Percentiles rank a stretch among this genome's conserved stretches.
These are phyloP conservation scores for Corythaixoides concolor DNA, from an alignment of 2,113 vertebrate species.

Conservation along the genomic window DNA sequence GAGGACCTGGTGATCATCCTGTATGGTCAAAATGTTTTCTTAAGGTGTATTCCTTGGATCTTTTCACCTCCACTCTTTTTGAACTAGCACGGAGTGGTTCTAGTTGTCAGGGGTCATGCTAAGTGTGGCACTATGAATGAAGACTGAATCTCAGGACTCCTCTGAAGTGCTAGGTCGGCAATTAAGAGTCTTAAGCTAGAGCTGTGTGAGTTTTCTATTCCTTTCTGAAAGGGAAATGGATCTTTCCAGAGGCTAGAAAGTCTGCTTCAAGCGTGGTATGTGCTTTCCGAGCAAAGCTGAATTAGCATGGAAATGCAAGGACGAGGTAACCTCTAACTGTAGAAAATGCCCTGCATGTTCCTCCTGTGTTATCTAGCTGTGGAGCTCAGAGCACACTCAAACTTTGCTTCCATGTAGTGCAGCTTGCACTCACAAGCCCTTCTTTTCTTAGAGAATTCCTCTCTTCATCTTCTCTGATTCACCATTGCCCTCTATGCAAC, in stretches of 20 bases:
- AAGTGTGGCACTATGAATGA: neutral
- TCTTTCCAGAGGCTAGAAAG: neutral
- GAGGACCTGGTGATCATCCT: neutral
- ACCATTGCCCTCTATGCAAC: neutral
- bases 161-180: neutral
- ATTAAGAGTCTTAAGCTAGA: neutral
- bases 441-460: neutral
- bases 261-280: neutral
- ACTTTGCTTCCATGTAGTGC: neutral
- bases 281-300: neutral
- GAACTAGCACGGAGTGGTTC: neutral
- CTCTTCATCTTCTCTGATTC: neutral
- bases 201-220: neutral
- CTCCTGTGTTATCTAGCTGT: neutral
- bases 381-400: neutral
- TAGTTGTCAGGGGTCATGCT: accelerated
- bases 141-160: neutral
- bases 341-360: neutral
- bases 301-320: neutral
- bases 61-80: neutral
- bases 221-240: neutral
- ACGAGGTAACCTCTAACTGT: neutral
- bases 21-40: neutral
- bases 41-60: neutral
- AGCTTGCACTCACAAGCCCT: neutral